phyloP scores from a whole-genome alignment of 2,797 vertebrate genomes.

The Prionace glauca region DNA sequence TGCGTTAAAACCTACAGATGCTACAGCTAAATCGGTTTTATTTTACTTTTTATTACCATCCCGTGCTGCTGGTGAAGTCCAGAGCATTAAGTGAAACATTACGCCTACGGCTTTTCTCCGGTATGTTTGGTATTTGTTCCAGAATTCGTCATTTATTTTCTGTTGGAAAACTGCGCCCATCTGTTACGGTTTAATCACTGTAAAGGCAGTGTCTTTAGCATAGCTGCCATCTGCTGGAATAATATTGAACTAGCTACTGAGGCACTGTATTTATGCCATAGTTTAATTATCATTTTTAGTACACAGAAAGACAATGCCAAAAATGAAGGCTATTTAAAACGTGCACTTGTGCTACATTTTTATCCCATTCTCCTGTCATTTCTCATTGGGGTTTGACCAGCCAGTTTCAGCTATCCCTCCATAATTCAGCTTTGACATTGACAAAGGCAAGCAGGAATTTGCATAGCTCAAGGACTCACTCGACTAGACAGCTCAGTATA shows the following conservation, averaged over 20 bases:
- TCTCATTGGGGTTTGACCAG: background rate
- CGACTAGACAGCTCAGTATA: background rate
- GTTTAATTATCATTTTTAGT: background rate
- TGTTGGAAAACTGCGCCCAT: background rate
- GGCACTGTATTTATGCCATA: background rate
- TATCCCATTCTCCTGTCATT: background rate
- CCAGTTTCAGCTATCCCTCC: background rate
- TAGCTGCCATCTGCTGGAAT: constrained; percentile 19
- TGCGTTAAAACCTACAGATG: no score
- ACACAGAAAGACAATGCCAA: background rate
- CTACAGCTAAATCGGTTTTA: background rate
- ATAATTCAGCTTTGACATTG: background rate
- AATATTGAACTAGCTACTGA: background rate
- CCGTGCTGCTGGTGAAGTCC: background rate
- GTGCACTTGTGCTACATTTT: background rate
- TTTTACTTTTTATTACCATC: background rate
- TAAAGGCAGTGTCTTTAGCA: background rate
- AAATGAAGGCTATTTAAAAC: background rate
- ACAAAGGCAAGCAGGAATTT: background rate
- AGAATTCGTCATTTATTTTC: background rate
- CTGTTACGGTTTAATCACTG: background rate
- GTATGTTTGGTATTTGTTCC: background rate
- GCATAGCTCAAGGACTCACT: background rate
- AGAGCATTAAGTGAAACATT: background rate
- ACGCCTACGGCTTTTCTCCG: background rate